Evolutionary conservation across 2,888 invertebrate species (phyloP), one percentile per base, ranked within the genome.

Genomic region (Syritta pipiens): DNA sequence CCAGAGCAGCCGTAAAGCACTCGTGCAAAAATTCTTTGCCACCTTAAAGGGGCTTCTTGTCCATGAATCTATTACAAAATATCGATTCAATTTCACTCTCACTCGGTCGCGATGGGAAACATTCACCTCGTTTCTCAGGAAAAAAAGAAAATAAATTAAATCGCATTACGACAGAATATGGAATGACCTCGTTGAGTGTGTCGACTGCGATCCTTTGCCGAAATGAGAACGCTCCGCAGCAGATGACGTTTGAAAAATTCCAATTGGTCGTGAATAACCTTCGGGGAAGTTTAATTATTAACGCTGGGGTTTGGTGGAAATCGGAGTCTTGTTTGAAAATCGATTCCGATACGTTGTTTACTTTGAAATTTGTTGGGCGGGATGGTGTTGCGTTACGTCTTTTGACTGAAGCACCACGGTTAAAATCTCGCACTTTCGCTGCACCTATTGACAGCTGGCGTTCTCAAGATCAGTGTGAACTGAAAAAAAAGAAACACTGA

Each of bases 21-120:
- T 7, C 4, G 10, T 14, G 20, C 22, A 12, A 59, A 67, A 60
- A 60, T 53, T 46, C 20, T 22, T 17, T 24, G 37, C 19, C 48
- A 62, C 75, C 68, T 55, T 68, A 68, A 68, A 75, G 35, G 48
- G 75, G 72, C 68, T 69, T 63, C 62, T 28, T 71, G 76, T 76
- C 69, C 76, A 69, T 76, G 76, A 76, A 76, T 57, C 63, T 69
- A 76, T 76, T 76, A 69, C 76, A 76, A 76, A 69, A 69, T 76
- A 76, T 76, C 69, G 76, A 76, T 76, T 76, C 4, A 57, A 44
- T 76, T 76, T 76, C 69, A 76, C 76, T 76, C 76, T 76, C 76
- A 49, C 35, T 76, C 42, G 63, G 68, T 53, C 60, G 60, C 19
- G 40, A 75, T 75, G 30, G 32, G 42, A 76, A 53, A 57, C 76